These are phyloP conservation scores for Microcebus tavaratra DNA, from an alignment of 2,113 vertebrate species.

Conservation along the genomic window DNA sequence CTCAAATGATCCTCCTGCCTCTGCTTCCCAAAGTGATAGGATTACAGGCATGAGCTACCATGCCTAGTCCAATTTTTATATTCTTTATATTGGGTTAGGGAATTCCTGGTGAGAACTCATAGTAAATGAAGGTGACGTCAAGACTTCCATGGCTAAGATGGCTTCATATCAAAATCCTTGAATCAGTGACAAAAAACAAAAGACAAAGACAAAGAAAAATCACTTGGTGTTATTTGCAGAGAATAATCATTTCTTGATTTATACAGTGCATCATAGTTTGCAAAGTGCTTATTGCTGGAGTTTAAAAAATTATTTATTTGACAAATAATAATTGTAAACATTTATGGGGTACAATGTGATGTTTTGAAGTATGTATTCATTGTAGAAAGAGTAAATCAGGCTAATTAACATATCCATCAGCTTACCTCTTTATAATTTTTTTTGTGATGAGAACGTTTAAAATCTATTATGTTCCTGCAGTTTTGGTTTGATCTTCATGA, in stretches of 20 bases:
- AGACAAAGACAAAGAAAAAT: not conserved
- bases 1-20: no score
- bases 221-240: not conserved
- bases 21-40: no score
- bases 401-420: not conserved
- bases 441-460: not conserved
- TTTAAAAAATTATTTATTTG: not conserved
- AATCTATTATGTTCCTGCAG: not conserved
- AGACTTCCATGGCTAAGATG: not conserved
- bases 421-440: not conserved
- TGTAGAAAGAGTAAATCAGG: not conserved
- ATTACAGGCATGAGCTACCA: no score
- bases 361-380: not conserved
- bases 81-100: slow-evolving; percentile 13
- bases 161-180: slow-evolving; percentile 9
- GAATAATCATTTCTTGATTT: not conserved
- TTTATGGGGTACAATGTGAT: not conserved
- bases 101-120: not conserved
- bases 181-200: not conserved
- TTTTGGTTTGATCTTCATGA: not conserved
- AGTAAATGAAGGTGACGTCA: not conserved
- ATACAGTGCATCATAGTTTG: not conserved
- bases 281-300: not conserved
- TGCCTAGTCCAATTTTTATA: not conserved
- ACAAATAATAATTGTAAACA: not conserved